These are phyloP conservation scores for Chironomus tentans DNA, from an alignment of 2,888 invertebrate genomes.

Conservation along the genomic window DNA sequence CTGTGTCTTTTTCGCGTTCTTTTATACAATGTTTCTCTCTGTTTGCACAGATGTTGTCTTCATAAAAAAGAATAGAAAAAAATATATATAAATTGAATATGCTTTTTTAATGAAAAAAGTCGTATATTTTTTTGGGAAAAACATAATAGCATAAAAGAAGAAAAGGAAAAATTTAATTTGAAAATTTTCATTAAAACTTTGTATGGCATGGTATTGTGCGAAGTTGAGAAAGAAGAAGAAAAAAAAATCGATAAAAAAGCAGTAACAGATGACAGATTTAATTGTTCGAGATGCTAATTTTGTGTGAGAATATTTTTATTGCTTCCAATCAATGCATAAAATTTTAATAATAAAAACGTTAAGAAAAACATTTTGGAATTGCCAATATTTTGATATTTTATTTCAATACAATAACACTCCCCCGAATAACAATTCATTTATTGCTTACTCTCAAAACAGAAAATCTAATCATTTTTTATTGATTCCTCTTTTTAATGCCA, in stretches of 20 bases:
- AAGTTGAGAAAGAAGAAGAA: not conserved
- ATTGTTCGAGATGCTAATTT: too few relatives aligned
- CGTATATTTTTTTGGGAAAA: not conserved
- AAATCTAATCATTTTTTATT: too few relatives aligned
- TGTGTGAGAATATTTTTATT: too few relatives aligned
- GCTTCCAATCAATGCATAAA: too few relatives aligned
- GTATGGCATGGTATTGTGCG: not conserved
- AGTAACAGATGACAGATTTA: constrained; percentile 5
- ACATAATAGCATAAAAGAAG: not conserved
- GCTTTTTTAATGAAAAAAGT: constrained; percentile 12
- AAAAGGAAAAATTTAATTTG: not conserved
- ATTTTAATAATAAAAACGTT: too few relatives aligned
- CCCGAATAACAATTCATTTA: too few relatives aligned
- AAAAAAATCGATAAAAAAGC: constrained; percentile 3
- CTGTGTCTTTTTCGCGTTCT: too few relatives aligned
- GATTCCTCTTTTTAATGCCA: too few relatives aligned
- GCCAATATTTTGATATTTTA: too few relatives aligned
- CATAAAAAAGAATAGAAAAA: not conserved
- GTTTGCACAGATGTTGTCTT: constrained; percentile 15
- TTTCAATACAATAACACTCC: too few relatives aligned
- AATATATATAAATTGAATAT: constrained; percentile 10
- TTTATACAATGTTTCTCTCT: not conserved
- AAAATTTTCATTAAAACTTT: constrained; percentile 18
- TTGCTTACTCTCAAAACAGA: too few relatives aligned
- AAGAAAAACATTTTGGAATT: too few relatives aligned